phyloP scores from a whole-genome alignment of 2,797 vertebrate genomes.

The Mormyrus proboscirostris region DNA sequence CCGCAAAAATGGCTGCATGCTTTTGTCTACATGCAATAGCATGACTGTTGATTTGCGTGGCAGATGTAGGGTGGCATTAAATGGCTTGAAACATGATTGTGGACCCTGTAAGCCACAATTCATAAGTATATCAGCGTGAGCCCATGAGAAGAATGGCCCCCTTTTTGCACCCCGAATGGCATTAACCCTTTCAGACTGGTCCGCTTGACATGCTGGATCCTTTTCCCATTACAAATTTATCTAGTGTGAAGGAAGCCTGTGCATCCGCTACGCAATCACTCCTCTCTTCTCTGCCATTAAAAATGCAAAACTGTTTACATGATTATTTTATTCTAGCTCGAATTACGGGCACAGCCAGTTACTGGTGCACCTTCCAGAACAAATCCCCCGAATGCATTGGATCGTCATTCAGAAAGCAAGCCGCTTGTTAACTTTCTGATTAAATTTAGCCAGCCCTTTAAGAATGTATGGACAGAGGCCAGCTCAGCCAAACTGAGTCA shows the following conservation, averaged over 20 bases:
- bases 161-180: background rate
- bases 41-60: constrained; percentile 51
- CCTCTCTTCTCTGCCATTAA: constrained; percentile 71
- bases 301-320: constrained; percentile 84
- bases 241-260: constrained; percentile 52
- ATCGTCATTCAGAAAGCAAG: constrained; percentile 87
- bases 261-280: constrained; percentile 51
- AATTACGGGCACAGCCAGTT: constrained; percentile 73
- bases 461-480: constrained; percentile 91
- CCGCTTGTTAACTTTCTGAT: constrained; percentile 96
- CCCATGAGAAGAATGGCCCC: background rate
- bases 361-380: constrained; percentile 87
- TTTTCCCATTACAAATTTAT: constrained; percentile 56
- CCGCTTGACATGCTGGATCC: constrained; percentile 43
- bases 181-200: constrained; percentile 23
- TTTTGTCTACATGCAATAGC: constrained; percentile 30
- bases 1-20: constrained; percentile 33
- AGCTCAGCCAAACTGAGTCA: constrained; percentile 86
- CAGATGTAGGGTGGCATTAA: constrained; percentile 44
- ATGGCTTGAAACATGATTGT: constrained; percentile 51
- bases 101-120: constrained; percentile 43
- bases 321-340: constrained; percentile 76
- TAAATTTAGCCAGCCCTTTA: constrained; percentile 96
- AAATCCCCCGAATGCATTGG: constrained; percentile 83
- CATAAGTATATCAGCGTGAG: background rate